A percentile compares a stretch with the other conserved stretches of the same genome.
Evolutionary conservation across 23 tunicate species (phyloP).

Genomic region (Trididemnum nubilum): DNA sequence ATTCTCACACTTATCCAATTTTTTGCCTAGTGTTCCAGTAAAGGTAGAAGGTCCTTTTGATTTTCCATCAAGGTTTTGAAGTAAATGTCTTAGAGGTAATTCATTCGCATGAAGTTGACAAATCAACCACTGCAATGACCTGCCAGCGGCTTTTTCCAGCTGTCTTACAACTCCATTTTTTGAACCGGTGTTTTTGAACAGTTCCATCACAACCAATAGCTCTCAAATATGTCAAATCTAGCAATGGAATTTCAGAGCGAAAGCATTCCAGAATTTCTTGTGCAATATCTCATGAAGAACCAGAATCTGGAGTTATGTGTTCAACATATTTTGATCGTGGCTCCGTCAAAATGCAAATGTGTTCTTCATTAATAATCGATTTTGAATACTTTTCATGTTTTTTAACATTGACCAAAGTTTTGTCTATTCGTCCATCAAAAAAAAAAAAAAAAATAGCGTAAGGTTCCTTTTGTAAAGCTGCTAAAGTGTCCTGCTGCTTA

Average conservation of each 20-base stretch:
- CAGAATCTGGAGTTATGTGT: constrained; percentile 1
- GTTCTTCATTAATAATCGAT: too few species aligned
- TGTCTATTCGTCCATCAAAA: background rate
- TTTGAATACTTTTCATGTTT: background rate
- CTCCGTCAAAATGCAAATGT: constrained; percentile 5
- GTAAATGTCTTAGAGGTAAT: too few species aligned
- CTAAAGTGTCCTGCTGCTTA: background rate
- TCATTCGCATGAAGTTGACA: too few species aligned
- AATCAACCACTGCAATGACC: too few species aligned
- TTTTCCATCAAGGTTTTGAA: too few species aligned
- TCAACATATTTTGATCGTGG: constrained; percentile 1
- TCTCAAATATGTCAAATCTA: too few species aligned
- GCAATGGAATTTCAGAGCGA: too few species aligned
- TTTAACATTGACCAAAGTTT: constrained; percentile 8
- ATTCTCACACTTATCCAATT: too few species aligned
- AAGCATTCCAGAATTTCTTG: constrained; percentile 6
- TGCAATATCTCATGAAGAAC: constrained; percentile 7
- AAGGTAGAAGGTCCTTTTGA: background rate
- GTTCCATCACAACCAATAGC: too few species aligned
- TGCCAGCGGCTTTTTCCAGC: background rate
- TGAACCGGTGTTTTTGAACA: too few species aligned
- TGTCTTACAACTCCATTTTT: background rate
- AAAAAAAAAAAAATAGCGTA: background rate
- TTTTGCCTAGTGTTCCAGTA: too few species aligned
- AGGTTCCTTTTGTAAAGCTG: background rate